A percentile compares a stretch with the other conserved stretches of the same genome.
These are phyloP conservation scores for Cyprinodon tularosa DNA, from an alignment of 2,113 vertebrate genomes.

Conservation along the genomic window DNA sequence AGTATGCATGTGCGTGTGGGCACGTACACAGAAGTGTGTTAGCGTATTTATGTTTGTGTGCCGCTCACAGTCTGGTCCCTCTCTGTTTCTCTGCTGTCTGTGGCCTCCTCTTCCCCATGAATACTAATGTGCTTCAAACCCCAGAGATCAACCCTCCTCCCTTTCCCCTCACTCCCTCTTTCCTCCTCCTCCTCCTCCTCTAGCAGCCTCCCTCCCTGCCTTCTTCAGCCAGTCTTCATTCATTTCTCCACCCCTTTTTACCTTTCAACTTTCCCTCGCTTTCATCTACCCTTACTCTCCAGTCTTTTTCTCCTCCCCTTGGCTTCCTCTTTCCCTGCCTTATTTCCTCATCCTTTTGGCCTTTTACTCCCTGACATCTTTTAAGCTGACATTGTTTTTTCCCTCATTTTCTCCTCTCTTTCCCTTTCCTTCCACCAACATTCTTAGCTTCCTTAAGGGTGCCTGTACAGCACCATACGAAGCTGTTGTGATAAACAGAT, in stretches of 20 bases:
- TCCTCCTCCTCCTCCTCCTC: constrained; percentile 32
- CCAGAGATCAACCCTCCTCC: constrained; percentile 78
- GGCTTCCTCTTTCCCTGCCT: constrained; percentile 38
- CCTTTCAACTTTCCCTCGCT: constrained; percentile 73
- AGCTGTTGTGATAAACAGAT: no score
- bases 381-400: constrained; percentile 16
- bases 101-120: constrained; percentile 81
- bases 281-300: constrained; percentile 55
- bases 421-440: constrained; percentile 16
- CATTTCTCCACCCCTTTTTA: constrained; percentile 63
- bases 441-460: constrained; percentile 50
- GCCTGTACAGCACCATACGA: constrained; percentile 36
- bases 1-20: constrained; percentile 29
- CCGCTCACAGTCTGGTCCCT: constrained; percentile 74
- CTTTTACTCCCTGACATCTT: constrained; percentile 52
- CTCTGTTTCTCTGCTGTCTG: constrained; percentile 80
- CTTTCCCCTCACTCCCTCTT: constrained; percentile 26
- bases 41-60: constrained; percentile 41
- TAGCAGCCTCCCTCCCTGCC: constrained; percentile 42
- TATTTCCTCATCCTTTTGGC: constrained; percentile 45
- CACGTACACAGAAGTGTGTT: constrained; percentile 39
- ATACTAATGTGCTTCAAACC: constrained; percentile 82
- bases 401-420: constrained; percentile 36
- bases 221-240: constrained; percentile 60
- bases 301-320: constrained; percentile 55